Evolutionary conservation across 2,113 vertebrate species (phyloP), one percentile per base, ranked within the genome.

Genomic region (Loxodonta africana): DNA sequence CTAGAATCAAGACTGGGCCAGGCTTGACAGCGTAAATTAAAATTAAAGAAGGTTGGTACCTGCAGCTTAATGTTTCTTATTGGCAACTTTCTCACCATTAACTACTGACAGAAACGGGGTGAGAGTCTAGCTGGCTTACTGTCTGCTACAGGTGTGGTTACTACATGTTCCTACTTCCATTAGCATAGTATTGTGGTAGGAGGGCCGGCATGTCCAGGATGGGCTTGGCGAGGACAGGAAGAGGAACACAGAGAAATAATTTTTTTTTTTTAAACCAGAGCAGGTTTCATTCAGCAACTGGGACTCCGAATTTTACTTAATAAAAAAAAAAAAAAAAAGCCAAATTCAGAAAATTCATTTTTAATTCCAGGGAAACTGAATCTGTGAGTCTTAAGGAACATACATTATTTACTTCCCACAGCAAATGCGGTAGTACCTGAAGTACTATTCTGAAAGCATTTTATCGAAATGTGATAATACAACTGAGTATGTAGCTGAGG

Each of bases 341-440:
- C 15, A 82, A 46, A 8, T 80, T 69, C 30, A 73, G 26, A 90
- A 93, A 96, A 90, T 26, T 63, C 11, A 33, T 28, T 94, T 96
- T 81, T 92, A 71, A 85, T 80, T 62, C 65, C 67, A 74, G 80
- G 62, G 33, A 78, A 84, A 86, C 14, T 60, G 25, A 81, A 97
- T 71, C 26, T 67, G 10, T 71, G 28, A 26, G 20, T 20, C 30
- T 69, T 33, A 28, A 51, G 14, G 71, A 77, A 77, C 20, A 48
- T 74, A 6, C 51, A 26, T 60, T 48, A 57, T 30, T 5, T 88
- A 9, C 26, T 44, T 28, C 14, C 6, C 11, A 44, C 26, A 25
- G 26, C 1, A 30, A 81, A 83, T 15, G 26, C 12, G 33, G 3
- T 5, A 17, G 53, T 20, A 33, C 8, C 48, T 74, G 30, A 71